Conservation (phyloP, 92 coral and sea anemone species). For the Paramuricea clavata region DNA sequence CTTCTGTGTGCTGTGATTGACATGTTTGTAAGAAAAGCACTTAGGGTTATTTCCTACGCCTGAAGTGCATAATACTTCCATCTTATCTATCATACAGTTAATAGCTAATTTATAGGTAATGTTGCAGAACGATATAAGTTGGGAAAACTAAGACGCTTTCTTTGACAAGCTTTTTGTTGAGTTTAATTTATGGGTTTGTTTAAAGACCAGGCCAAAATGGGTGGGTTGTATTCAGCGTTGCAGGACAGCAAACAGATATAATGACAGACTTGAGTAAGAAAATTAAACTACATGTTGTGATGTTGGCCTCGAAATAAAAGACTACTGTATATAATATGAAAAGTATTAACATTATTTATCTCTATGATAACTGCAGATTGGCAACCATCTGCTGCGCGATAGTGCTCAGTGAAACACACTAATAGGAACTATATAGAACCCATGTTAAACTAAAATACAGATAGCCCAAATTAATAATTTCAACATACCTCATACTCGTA, state of each 20-base stretch:
- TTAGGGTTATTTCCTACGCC: background rate
- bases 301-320: too few relatives aligned
- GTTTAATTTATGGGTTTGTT: background rate
- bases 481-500: constrained; percentile 95
- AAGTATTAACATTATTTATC: too few relatives aligned
- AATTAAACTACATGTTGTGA: too few relatives aligned
- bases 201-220: background rate
- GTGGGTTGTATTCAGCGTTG: background rate
- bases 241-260: too few relatives aligned
- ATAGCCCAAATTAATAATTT: background rate
- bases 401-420: too few relatives aligned
- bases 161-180: background rate
- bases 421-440: too few relatives aligned
- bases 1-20: background rate
- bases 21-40: background rate
- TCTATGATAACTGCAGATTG: too few relatives aligned
- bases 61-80: background rate
- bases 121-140: background rate
- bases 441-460: too few relatives aligned
- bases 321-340: too few relatives aligned
- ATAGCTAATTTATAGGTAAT: background rate
- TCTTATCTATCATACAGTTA: background rate
- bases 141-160: background rate
- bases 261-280: too few relatives aligned
- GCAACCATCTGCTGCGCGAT: too few relatives aligned